These are phyloP conservation scores for Carcinoscorpius rotundicauda DNA, from an alignment of 1,140 invertebrate species.

Conservation along the genomic window DNA sequence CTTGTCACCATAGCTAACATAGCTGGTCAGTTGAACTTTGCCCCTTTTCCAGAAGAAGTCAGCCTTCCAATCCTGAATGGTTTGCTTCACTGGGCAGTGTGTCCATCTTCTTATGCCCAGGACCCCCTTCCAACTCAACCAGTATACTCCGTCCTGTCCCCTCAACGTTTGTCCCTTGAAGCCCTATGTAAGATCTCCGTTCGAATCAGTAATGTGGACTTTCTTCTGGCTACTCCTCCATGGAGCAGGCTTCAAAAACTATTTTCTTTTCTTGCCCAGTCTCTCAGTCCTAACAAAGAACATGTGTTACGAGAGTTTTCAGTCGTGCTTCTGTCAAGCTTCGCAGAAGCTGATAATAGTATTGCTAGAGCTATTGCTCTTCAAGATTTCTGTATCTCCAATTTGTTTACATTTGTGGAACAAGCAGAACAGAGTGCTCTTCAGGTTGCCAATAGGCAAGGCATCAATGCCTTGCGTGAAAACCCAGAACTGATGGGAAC, in stretches of 20 bases:
- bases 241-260: conserved; percentile 79
- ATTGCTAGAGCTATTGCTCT: conserved; percentile 77
- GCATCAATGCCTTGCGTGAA: conserved; percentile 79
- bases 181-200: conserved; percentile 94
- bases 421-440: conserved; percentile 85
- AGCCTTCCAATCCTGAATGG: conserved; percentile 84
- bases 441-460: conserved; percentile 88
- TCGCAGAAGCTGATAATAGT: conserved; percentile 77
- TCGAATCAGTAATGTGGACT: conserved; percentile 90
- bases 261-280: conserved; percentile 70
- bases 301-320: conserved; percentile 89
- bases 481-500: conserved; percentile 99
- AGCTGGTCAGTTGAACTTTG: conserved; percentile 80
- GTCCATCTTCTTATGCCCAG: conserved; percentile 84
- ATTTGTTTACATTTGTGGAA: conserved; percentile 92
- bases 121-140: conserved; percentile 75
- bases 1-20: conserved; percentile 89
- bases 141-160: conserved; percentile 61
- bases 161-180: conserved; percentile 85
- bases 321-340: conserved; percentile 74
- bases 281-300: conserved; percentile 78
- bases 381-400: conserved; percentile 61
- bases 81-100: conserved; percentile 88
- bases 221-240: conserved; percentile 92
- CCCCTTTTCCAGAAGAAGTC: conserved; percentile 72